These are phyloP conservation scores for Sprattus sprattus DNA, from an alignment of 2,113 vertebrate genomes.

Conservation along the genomic window DNA sequence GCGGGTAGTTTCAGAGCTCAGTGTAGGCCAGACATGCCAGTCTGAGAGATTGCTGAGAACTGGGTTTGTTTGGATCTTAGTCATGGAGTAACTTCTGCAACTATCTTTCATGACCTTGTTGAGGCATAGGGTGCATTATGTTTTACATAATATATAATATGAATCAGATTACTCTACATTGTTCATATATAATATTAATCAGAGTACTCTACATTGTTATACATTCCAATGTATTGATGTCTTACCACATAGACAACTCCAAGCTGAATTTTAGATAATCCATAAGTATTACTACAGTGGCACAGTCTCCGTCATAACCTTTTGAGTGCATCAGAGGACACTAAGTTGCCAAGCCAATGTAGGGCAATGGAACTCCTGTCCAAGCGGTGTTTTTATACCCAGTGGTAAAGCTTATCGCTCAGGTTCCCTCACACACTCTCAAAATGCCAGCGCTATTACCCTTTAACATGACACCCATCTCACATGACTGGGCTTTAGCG, in stretches of 20 bases:
- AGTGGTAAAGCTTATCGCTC: neutral
- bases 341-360: neutral
- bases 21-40: no score
- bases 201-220: no score
- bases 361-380: neutral
- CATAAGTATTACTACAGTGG: no score
- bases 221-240: neutral
- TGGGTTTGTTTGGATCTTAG: neutral
- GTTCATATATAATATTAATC: no score
- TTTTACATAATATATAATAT: neutral
- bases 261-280: neutral
- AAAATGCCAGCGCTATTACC: neutral
- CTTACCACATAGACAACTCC: neutral
- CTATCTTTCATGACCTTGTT: neutral
- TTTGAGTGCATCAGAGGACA: neutral
- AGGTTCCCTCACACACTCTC: neutral
- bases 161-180: no score
- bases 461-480: constrained; percentile 3
- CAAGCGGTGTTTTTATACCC: neutral
- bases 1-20: no score
- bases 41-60: neutral
- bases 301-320: neutral
- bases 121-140: neutral
- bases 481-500: neutral
- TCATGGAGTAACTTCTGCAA: neutral